Base-by-base conservation (phyloP, 2,113 vertebrate genomes). In the Eulemur macaco region DNA sequence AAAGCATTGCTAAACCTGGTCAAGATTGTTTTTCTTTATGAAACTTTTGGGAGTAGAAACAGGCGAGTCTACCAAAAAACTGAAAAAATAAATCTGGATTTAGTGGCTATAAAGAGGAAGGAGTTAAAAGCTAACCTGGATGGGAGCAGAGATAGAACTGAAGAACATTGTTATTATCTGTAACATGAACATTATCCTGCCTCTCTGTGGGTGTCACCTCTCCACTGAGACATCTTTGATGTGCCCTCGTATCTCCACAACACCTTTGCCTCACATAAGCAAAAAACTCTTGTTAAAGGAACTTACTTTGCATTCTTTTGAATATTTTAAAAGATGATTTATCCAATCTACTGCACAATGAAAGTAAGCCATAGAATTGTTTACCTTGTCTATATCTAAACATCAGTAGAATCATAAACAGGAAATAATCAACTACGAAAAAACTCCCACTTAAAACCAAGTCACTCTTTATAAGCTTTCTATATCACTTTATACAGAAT, bases 311-410 rank as follows among this genome's bases (percentile, higher is more conserved):
- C 25, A 58, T 86, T 91, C 37, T 66, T 94, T 68, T 15, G 54
- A 96, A 31, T 54, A 83, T 90, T 90, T 95, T 50, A 47, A 63
- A 85, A 89, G 50, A 69, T 74, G 23, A 45, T 83, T 85, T 85
- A 64, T 90, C 15, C 31, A 90, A 18, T 52, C 29, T 76, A 71
- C n/a, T 69, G 47, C 18, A 50, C 0, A 13, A 77, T 74, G 25
- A 84, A 89, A 58, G 17, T 69, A 69, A 80, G 85, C 81, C 23
- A 78, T 73, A n/a, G 34, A 39, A 37, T 37, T 81, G 11, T 81
- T 69, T 69, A 52, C 83, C 50, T 69, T 69, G 64, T 69, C 73
- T 64, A 56, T 11, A 89, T 63, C 21, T 80, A 89, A 78, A 73
- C 31, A 78, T 45, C 17, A 45, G n/a, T 54, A 39, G 69, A 88